Percentiles rank a stretch among this genome's conserved stretches.
Evolutionary conservation across 2,888 invertebrate genomes (phyloP).

Genomic region (Andrena minutula): DNA sequence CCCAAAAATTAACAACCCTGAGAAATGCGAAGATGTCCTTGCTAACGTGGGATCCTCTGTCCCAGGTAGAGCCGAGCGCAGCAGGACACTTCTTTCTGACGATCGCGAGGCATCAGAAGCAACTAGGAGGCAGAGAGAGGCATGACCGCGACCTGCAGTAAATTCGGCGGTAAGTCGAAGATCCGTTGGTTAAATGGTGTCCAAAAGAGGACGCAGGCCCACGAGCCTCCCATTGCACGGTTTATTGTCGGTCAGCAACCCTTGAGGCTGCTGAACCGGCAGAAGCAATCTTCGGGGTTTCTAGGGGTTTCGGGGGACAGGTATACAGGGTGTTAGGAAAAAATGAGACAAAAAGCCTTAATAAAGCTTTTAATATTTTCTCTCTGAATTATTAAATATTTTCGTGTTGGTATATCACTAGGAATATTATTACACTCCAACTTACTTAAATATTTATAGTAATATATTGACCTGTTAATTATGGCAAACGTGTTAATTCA

Average conservation of each 20-base stretch:
- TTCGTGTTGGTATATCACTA: too few species aligned
- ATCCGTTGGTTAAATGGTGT: slow-evolving; percentile 28
- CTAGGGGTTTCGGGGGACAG: slow-evolving; percentile 3
- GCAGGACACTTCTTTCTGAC: slow-evolving; percentile 18
- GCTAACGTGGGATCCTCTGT: background rate
- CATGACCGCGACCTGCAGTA: slow-evolving; percentile 27
- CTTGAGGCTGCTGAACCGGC: slow-evolving; percentile 25
- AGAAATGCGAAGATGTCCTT: background rate
- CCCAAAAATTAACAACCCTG: background rate
- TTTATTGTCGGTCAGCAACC: slow-evolving; percentile 46
- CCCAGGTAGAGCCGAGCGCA: slow-evolving; percentile 41
- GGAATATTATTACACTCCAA: too few species aligned
- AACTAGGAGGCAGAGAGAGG: slow-evolving; percentile 11
- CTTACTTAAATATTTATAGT: too few species aligned
- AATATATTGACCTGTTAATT: too few species aligned
- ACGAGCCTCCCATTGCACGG: slow-evolving; percentile 30
- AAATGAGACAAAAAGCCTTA: too few species aligned
- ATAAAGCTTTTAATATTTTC: too few species aligned
- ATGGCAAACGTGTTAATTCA: too few species aligned
- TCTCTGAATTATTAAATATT: too few species aligned
- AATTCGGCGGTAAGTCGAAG: slow-evolving; percentile 49
- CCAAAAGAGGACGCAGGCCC: background rate
- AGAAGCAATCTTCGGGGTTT: slow-evolving; percentile 37
- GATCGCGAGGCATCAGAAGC: slow-evolving; percentile 23
- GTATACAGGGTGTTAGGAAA: slow-evolving; percentile 1